phyloP scores from a whole-genome alignment of 2,797 vertebrate species.

The Botia almorhae region DNA sequence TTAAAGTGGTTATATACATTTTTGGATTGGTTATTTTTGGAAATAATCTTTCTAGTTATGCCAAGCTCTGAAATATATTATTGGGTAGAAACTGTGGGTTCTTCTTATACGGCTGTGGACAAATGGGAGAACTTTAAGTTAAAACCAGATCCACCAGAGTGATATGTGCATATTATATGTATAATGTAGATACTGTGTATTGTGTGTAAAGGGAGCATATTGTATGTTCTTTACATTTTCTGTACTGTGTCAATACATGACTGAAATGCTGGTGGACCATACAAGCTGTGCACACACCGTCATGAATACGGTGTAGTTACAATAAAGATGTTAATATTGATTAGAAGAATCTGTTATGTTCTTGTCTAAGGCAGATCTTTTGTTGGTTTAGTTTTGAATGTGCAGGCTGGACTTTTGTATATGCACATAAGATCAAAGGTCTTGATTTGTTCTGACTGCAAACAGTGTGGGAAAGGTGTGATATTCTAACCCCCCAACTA shows the following conservation, averaged over 20 bases:
- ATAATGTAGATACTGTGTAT: too few relatives aligned
- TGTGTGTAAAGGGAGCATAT: too few relatives aligned
- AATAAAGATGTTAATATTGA: background rate
- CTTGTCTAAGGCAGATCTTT: background rate
- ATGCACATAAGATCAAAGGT: slow-evolving; percentile 19
- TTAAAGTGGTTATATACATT: too few relatives aligned
- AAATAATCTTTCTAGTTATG: too few relatives aligned
- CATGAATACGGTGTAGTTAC: background rate
- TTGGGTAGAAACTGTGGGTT: too few relatives aligned
- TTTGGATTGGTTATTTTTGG: too few relatives aligned
- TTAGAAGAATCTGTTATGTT: background rate
- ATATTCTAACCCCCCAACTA: slow-evolving; percentile 57
- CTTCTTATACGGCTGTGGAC: too few relatives aligned
- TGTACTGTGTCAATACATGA: background rate
- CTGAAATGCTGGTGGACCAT: background rate
- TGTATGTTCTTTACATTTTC: too few relatives aligned
- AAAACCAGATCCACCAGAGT: too few relatives aligned
- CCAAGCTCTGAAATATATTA: too few relatives aligned
- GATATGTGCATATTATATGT: too few relatives aligned
- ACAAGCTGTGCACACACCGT: background rate
- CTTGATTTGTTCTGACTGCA: slow-evolving; percentile 10
- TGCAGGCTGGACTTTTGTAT: background rate
- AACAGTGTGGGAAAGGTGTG: slow-evolving; percentile 45
- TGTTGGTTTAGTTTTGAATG: background rate
- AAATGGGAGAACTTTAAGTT: too few relatives aligned